Evolutionary conservation across 2,888 invertebrate species (phyloP), one percentile per base, ranked within the genome.

Genomic region (Drosophila infuscata): DNA sequence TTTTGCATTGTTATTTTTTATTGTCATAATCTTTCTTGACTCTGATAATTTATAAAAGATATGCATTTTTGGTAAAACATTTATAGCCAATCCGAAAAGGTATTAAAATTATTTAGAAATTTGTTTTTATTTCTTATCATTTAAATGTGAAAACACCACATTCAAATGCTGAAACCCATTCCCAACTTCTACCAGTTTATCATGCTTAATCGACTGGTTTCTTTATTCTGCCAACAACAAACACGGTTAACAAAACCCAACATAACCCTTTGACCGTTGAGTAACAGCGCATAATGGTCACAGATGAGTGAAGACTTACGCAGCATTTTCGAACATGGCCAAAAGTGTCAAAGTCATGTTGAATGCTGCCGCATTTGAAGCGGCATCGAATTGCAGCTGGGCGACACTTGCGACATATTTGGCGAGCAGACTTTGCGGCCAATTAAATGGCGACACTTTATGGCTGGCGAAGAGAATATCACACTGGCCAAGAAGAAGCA

Each of bases 361-460:
- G 25, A 25, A 25, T 25, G 46, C 46, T 25, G 46, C 46, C 25
- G 25, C 46, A 15, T 15, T 57, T 15, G 57, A 69, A 56, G 70
- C 25, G 25, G 46, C 46, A 25, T 49, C 48, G 57, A 67, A 32
- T 43, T 43, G 53, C 61, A 61, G 32, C 57, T 43, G 57, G 57
- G 57, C 57, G 48, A 69, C 65, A 70, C 62, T 66, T 70, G 65
- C 70, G 70, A 78, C 85, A 86, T 86, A 85, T 85, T 85, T 85
- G 85, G 90, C 85, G 77, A 83, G 71, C 62, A 56, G 77, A 74
- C 74, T 72, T 75, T 52, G 66, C 69, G 72, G 90, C 86, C 86
- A 87, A 87, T 87, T 87, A 89, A 86, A 89, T 83, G 88, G 88
- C 86, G 75, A 90, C 88, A 86, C 88, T 77, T 82, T 82, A 75